Percentiles rank a stretch among this genome's conserved stretches.
phyloP scores from a whole-genome alignment of 2,113 vertebrate genomes.

The Zootoca vivipara region DNA sequence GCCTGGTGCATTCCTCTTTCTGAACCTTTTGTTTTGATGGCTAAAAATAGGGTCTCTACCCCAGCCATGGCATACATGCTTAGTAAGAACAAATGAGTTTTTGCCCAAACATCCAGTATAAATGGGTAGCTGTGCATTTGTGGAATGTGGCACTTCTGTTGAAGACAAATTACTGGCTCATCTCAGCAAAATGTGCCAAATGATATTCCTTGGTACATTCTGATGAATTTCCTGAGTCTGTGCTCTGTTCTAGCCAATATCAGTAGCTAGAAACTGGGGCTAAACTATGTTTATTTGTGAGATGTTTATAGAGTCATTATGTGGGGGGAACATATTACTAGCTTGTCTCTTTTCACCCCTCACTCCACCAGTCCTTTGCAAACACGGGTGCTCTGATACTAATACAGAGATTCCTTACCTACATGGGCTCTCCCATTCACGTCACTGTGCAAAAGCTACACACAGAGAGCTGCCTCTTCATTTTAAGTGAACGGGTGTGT shows the following conservation, averaged over 20 bases:
- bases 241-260: not conserved
- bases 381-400: not conserved
- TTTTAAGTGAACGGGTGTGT: not conserved
- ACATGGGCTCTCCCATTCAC: not conserved
- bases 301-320: not conserved
- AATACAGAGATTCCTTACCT: not conserved
- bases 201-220: not conserved
- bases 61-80: not conserved
- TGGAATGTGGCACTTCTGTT: not conserved
- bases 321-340: not conserved
- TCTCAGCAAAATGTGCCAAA: not conserved
- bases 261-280: not conserved
- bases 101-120: not conserved
- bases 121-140: not conserved
- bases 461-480: not conserved
- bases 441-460: not conserved
- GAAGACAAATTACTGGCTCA: not conserved
- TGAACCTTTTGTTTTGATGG: conserved; percentile 13
- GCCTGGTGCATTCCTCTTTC: conserved; percentile 24
- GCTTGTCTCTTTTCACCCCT: not conserved
- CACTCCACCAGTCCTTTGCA: not conserved
- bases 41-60: not conserved
- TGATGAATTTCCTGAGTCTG: not conserved
- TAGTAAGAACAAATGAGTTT: not conserved
- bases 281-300: not conserved